A percentile compares a stretch with the other conserved stretches of the same genome.
Evolutionary conservation across 2,113 vertebrate genomes (phyloP).

Genomic region (Mionectes macconnelli): DNA sequence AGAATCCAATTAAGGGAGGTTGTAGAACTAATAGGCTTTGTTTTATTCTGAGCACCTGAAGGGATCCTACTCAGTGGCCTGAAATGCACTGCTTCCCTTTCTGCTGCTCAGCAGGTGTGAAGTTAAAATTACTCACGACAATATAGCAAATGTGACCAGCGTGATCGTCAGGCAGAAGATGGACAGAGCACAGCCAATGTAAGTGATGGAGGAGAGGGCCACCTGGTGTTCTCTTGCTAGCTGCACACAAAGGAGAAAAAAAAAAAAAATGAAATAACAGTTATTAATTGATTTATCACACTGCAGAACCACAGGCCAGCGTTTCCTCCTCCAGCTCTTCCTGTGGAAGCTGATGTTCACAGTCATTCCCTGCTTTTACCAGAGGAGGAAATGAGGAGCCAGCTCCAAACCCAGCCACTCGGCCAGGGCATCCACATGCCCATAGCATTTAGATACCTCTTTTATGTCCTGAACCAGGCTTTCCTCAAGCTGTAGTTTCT

Average conservation of each 20-base stretch:
- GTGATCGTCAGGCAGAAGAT: constrained; percentile 91
- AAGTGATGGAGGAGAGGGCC: constrained; percentile 94
- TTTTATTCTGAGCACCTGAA: constrained; percentile 4
- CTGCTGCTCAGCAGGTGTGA: not conserved
- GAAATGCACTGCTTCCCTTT: not conserved
- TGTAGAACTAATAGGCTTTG: constrained; percentile 49
- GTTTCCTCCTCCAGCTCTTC: not conserved
- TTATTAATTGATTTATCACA: not conserved
- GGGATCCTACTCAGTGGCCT: not conserved
- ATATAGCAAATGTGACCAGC: constrained; percentile 88
- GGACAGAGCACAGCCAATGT: constrained; percentile 92
- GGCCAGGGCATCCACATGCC: not conserved
- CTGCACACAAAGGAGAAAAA: constrained; percentile 64
- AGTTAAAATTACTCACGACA: constrained; percentile 88
- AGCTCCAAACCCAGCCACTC: fast-evolving
- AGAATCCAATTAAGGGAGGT: constrained; percentile 39
- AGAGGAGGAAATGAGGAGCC: not conserved
- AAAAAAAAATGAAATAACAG: not conserved
- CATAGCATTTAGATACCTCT: not conserved
- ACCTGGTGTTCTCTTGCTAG: constrained; percentile 84
- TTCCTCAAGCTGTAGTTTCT: not conserved
- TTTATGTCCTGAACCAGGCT: not conserved
- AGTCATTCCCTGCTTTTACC: not conserved
- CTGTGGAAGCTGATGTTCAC: not conserved
- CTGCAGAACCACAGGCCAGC: not conserved